Base-by-base conservation (phyloP, 2,113 vertebrate species). In the Gorsachius goisagi region DNA sequence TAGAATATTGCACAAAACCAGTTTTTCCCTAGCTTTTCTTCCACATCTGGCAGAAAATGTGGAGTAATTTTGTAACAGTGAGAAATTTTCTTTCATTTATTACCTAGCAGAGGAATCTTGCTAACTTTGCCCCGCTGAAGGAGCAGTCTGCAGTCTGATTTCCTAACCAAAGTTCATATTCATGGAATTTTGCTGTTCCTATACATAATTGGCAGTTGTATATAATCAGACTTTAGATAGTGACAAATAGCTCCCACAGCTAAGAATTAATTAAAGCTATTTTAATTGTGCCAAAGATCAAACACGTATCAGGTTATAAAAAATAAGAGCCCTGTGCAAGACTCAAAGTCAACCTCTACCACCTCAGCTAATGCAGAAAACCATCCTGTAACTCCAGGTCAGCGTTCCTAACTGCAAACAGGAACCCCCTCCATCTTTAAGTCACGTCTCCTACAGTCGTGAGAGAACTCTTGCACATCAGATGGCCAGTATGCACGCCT, bases 381-480 rank as follows among this genome's bases (percentile, higher is more conserved):
- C 4, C 2, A 22, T 33, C 26, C 32, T 30, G 22, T 41, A 68
- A 45, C 5, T 32, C 27, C 24, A 52, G 1, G 3, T 33, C 30
- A 59, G 9, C 1, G 1, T 3, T 76, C 67, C 28, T 39, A 83
- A 85, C 12, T 20, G 9, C 24, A 89, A 32, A 45, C 11, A 82
- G 28, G 49, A 87, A 80, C 28, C 32, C 28, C 10, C 11, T 60
- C 12, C 15, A 6, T 5, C 35, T 53, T 15, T 15, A 71, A 49
- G 15, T 12, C 15, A 3, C 1, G 2, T 69, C 16, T 66, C 30
- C 52, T 15, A 49, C 0, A 2, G 17, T 53, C 1, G 0, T 6
- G 23, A 32, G 21, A 88, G 32, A 85, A 79, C 49, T 85, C 62
- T 69, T 41, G 35, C n/a, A 44, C 11, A 62, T 47, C 5, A 4